phyloP scores from a whole-genome alignment of 2,113 vertebrate genomes.

The Ceratotherium simum region DNA sequence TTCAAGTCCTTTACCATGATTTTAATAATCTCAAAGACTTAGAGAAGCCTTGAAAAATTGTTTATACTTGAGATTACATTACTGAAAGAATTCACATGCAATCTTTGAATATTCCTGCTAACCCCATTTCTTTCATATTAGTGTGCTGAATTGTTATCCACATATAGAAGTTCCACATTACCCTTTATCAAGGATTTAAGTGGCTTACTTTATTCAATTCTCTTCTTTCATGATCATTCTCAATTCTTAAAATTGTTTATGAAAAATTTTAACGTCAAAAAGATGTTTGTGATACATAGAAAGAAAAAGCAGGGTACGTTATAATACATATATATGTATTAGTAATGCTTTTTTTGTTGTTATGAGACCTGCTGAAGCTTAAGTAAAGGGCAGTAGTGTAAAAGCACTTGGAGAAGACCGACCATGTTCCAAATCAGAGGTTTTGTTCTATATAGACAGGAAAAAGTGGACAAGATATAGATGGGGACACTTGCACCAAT shows the following conservation, averaged over 20 bases:
- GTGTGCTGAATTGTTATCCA: neutral
- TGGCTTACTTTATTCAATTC: neutral
- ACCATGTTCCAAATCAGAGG: neutral
- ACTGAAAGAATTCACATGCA: neutral
- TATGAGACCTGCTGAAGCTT: neutral
- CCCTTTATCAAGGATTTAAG: neutral
- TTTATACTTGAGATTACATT: neutral
- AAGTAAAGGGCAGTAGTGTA: neutral
- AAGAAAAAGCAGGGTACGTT: neutral
- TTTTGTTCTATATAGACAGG: neutral
- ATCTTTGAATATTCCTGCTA: neutral
- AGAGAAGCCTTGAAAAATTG: neutral
- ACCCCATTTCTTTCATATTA: neutral
- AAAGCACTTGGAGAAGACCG: neutral
- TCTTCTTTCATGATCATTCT: neutral
- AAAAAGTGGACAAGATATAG: neutral
- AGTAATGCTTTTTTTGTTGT: neutral
- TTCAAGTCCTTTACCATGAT: neutral
- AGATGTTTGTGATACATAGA: neutral
- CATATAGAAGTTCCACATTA: neutral
- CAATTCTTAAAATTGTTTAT: neutral
- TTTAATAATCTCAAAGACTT: neutral
- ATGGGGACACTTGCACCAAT: neutral
- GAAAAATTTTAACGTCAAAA: neutral
- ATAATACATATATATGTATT: neutral